These are phyloP conservation scores for Synergus gifuensis DNA, from an alignment of 2,888 invertebrate genomes.

Conservation along the genomic window DNA sequence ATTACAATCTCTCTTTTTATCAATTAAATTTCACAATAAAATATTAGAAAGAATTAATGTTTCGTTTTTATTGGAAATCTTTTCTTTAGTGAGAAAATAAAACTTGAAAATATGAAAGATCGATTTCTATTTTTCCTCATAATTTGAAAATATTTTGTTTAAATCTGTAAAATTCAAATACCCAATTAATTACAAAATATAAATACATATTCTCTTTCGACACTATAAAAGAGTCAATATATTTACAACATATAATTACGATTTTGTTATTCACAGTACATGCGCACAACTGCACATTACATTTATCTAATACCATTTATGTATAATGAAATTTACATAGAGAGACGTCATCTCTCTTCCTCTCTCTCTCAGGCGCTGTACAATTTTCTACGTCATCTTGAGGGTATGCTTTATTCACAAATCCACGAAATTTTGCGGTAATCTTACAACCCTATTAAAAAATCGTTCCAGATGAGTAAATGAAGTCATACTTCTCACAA, in stretches of 20 bases:
- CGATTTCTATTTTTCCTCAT: no score
- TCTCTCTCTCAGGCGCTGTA: slow-evolving; percentile 3
- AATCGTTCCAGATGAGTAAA: neutral
- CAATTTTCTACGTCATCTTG: slow-evolving; percentile 23
- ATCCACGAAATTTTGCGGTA: neutral
- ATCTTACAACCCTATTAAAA: neutral
- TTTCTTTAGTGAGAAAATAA: neutral
- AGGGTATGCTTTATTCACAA: neutral
- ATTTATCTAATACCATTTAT: slow-evolving; percentile 28
- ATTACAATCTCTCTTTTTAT: slow-evolving; percentile 12
- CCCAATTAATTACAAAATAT: neutral
- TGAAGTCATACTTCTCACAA: neutral
- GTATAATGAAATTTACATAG: slow-evolving; percentile 27
- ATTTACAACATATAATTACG: slow-evolving; percentile 31
- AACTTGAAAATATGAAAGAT: neutral
- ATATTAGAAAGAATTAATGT: neutral
- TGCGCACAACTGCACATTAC: neutral
- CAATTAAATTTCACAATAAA: slow-evolving; percentile 24
- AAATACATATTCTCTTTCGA: neutral
- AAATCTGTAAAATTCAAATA: neutral
- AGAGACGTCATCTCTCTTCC: neutral
- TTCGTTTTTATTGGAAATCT: neutral
- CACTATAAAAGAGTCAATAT: slow-evolving; percentile 12
- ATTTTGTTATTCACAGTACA: slow-evolving; percentile 36
- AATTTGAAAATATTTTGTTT: no score